Conservation (phyloP, 2,113 vertebrate species). For the Maccullochella peelii region DNA sequence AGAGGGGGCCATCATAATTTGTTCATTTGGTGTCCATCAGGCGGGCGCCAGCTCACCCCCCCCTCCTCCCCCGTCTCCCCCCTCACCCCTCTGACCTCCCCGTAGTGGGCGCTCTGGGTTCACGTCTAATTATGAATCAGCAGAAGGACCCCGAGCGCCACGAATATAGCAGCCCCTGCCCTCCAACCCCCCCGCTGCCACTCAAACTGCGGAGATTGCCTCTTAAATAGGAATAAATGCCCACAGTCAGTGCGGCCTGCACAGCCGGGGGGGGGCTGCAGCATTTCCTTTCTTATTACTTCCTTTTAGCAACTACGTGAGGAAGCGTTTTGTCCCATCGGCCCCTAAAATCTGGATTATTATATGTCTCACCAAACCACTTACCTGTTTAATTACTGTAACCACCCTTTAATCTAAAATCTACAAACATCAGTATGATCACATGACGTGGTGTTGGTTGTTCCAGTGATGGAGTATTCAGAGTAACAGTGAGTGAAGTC, state of each 20-base stretch:
- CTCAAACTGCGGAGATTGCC: slow-evolving; percentile 94
- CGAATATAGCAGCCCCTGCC: slow-evolving; percentile 94
- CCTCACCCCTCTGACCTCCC: slow-evolving; percentile 94
- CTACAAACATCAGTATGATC: background rate
- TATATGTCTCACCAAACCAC: background rate
- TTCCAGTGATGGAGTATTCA: background rate
- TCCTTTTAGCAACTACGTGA: background rate
- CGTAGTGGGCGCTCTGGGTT: slow-evolving; percentile 95
- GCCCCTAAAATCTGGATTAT: background rate
- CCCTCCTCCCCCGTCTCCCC: slow-evolving; percentile 86
- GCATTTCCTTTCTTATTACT: background rate
- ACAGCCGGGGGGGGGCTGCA: background rate
- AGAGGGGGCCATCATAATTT: slow-evolving; percentile 99
- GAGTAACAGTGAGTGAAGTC: background rate
- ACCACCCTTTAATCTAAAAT: background rate
- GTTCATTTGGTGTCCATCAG: slow-evolving; percentile 99
- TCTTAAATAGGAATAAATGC: slow-evolving; percentile 96
- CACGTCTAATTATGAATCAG: slow-evolving; percentile 99
- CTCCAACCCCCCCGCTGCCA: slow-evolving; percentile 95
- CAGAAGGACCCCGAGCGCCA: slow-evolving; percentile 85
- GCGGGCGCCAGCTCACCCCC: slow-evolving; percentile 85
- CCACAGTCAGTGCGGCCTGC: slow-evolving; percentile 61
- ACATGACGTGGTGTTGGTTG: background rate
- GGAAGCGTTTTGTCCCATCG: no score
- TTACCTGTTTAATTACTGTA: background rate